Conservation (phyloP, 2,888 invertebrate genomes). For the Ectobius pallidus region DNA sequence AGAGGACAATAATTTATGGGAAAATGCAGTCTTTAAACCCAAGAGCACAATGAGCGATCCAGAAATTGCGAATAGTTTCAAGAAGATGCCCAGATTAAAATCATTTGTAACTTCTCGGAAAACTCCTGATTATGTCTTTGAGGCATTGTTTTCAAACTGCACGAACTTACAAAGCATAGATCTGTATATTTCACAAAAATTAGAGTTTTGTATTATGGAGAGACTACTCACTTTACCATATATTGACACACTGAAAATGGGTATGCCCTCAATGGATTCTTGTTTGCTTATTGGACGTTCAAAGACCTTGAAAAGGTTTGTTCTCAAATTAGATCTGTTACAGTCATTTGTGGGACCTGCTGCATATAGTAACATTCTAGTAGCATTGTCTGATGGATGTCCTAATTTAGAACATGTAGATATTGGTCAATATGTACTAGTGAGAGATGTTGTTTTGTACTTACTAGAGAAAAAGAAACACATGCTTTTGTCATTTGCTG, state of each 20-base stretch:
- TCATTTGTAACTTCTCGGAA: neutral
- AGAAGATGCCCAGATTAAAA: constrained; percentile 12
- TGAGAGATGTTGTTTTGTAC: neutral
- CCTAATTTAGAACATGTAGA: neutral
- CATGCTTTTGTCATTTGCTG: neutral
- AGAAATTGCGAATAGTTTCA: neutral
- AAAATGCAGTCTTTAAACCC: neutral
- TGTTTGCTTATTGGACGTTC: neutral
- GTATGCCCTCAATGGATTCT: too few relatives aligned
- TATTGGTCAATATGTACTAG: neutral
- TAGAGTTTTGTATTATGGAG: neutral
- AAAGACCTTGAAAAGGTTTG: neutral
- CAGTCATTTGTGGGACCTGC: too few relatives aligned
- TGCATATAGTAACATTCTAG: too few relatives aligned
- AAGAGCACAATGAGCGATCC: neutral
- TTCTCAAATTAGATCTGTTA: too few relatives aligned
- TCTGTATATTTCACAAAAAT: neutral
- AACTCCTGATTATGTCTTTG: neutral
- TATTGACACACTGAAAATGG: neutral
- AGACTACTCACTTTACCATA: constrained; percentile 17
- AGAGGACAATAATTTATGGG: constrained; percentile 12
- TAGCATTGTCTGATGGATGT: constrained; percentile 7
- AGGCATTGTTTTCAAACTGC: neutral
- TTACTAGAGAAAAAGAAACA: neutral
- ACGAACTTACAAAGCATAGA: constrained; percentile 3